Conservation (phyloP, 2,888 invertebrate genomes). For the Tridacna crocea region DNA sequence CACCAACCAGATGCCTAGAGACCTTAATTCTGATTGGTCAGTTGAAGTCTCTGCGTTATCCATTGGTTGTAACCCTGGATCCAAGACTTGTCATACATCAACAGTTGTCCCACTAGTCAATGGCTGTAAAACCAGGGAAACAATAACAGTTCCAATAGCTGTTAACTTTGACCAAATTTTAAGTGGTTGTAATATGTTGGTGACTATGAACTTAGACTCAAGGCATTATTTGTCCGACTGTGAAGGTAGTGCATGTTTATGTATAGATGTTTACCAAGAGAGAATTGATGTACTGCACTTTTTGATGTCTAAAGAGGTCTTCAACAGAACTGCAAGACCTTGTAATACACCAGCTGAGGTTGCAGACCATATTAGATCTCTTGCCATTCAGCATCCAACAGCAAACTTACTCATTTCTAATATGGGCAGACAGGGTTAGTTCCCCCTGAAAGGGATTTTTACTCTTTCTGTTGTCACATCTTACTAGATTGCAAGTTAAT, state of each 20-base stretch:
- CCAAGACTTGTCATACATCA: background rate
- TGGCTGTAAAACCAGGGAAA: constrained; percentile 4
- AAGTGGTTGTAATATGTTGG: constrained; percentile 17
- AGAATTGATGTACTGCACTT: constrained; percentile 43
- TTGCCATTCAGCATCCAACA: constrained; percentile 5
- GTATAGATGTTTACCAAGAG: constrained; percentile 30
- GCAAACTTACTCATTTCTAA: background rate
- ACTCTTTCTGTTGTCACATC: too few relatives aligned
- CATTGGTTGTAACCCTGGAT: background rate
- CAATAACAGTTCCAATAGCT: background rate
- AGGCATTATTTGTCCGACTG: background rate
- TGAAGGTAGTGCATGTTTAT: constrained; percentile 18
- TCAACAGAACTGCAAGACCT: background rate
- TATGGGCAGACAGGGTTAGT: constrained; percentile 3
- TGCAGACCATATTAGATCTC: background rate
- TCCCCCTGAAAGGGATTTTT: background rate
- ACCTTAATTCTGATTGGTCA: constrained; percentile 59
- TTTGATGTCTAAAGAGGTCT: constrained; percentile 13
- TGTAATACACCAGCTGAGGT: background rate
- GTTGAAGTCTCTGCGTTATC: constrained; percentile 30
- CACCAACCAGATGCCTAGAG: constrained; percentile 52
- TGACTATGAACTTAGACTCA: constrained; percentile 13
- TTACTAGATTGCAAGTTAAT: too few relatives aligned
- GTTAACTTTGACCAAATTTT: constrained; percentile 5
- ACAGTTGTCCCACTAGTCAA: background rate